A percentile compares a stretch with the other conserved stretches of the same genome.
Conservation (phyloP, 2,113 vertebrate genomes). For the Leptobrachium ailaonicum region DNA sequence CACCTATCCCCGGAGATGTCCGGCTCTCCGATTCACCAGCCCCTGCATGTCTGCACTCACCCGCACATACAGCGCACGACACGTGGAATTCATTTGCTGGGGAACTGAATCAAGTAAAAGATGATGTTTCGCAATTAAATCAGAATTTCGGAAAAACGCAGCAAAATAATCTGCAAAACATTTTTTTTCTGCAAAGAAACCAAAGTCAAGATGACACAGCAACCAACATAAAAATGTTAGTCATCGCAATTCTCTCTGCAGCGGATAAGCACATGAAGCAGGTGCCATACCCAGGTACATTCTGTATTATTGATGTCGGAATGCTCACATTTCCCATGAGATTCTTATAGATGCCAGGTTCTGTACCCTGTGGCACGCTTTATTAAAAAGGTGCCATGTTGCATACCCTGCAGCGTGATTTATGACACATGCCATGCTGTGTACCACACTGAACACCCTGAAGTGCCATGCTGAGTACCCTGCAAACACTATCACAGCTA, state of each 20-base stretch:
- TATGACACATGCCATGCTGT: too few species aligned
- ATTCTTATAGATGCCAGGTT: background rate
- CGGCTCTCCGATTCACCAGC: background rate
- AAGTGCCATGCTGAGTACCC: too few species aligned
- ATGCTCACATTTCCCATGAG: background rate
- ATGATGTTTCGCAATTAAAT: conserved; percentile 18
- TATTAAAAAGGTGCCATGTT: background rate
- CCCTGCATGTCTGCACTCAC: background rate
- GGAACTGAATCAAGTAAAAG: background rate
- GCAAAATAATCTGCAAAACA: background rate
- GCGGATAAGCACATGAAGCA: too few species aligned
- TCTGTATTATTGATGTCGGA: too few species aligned
- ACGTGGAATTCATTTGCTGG: conserved; percentile 20
- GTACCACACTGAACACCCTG: too few species aligned
- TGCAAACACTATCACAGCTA: too few species aligned
- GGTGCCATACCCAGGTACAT: too few species aligned
- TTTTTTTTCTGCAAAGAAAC: background rate
- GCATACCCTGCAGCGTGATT: too few species aligned
- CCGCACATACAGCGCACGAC: background rate
- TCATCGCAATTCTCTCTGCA: too few species aligned
- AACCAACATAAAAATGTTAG: background rate
- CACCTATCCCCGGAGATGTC: conserved; percentile 7
- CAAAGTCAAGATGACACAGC: background rate
- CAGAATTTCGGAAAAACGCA: conserved; percentile 6
- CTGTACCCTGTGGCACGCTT: background rate